Percentiles rank a stretch among this genome's conserved stretches.
Conservation (phyloP, 2,888 invertebrate species). For the Perizoma flavofasciatum region DNA sequence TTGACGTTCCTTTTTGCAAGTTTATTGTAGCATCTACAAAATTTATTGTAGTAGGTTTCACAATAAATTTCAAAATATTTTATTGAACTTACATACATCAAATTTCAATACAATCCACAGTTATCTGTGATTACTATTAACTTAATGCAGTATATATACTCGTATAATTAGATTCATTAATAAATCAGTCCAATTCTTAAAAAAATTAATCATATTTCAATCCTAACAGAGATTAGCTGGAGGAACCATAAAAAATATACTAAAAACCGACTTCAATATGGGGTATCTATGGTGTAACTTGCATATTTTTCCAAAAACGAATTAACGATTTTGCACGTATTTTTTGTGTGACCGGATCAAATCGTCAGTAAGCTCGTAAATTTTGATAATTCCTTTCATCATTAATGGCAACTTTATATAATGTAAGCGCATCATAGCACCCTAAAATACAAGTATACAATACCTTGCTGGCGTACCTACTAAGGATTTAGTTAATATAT, state of each 20-base stretch:
- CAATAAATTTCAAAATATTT: slow-evolving; percentile 1
- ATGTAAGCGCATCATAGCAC: slow-evolving; percentile 7
- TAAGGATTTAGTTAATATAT: not conserved
- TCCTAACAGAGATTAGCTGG: too few relatives aligned
- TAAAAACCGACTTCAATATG: too few relatives aligned
- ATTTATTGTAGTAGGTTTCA: not conserved
- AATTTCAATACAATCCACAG: too few relatives aligned
- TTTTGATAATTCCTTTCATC: slow-evolving; percentile 25
- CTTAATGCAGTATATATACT: too few relatives aligned
- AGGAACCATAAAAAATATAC: too few relatives aligned
- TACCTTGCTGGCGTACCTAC: not conserved
- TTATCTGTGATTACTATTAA: too few relatives aligned
- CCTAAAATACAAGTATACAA: slow-evolving; percentile 4
- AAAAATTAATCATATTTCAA: too few relatives aligned
- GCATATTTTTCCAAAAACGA: too few relatives aligned
- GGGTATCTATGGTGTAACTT: too few relatives aligned
- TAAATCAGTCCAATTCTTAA: too few relatives aligned
- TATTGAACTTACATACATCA: too few relatives aligned
- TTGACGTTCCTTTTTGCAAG: slow-evolving; percentile 13
- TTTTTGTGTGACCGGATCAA: slow-evolving; percentile 3
- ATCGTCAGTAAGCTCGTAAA: slow-evolving; percentile 11
- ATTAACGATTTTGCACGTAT: slow-evolving; percentile 1
- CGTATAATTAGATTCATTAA: too few relatives aligned
- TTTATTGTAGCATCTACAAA: slow-evolving; percentile 11
- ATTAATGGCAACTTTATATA: slow-evolving; percentile 22